Conservation (phyloP, 1,140 invertebrate genomes). For the Drosophila tropicalis region DNA sequence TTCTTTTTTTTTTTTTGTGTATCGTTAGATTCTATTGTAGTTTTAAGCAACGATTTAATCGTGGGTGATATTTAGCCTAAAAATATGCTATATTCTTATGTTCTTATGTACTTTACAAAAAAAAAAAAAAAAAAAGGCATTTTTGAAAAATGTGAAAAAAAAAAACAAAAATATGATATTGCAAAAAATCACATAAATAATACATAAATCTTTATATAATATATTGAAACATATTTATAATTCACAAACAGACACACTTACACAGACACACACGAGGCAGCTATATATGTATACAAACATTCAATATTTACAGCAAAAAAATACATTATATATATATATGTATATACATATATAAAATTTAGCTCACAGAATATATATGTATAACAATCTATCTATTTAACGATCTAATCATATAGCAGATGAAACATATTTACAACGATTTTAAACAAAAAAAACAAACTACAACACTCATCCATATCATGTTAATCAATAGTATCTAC, state of each 20-base stretch:
- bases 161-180: conserved; percentile 23
- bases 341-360: conserved; percentile 38
- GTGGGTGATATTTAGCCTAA: conserved; percentile 83
- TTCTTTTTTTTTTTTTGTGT: conserved; percentile 1
- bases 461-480: conserved; percentile 12
- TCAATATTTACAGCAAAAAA: conserved; percentile 65
- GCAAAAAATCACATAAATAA: not conserved
- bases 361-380: conserved; percentile 63
- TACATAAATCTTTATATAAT: conserved; percentile 48
- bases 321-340: not conserved
- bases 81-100: conserved; percentile 81
- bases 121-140: conserved; percentile 44
- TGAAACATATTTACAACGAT: conserved; percentile 76
- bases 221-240: conserved; percentile 44
- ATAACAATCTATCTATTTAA: conserved; percentile 32
- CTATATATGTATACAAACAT: conserved; percentile 35
- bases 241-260: conserved; percentile 17
- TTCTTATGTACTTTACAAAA: conserved; percentile 74
- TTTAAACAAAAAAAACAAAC: conserved; percentile 46
- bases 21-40: conserved; percentile 34
- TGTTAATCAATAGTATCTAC: conserved; percentile 53
- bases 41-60: conserved; percentile 82
- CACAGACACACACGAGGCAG: conserved; percentile 33
- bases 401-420: conserved; percentile 3
- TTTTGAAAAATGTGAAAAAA: conserved; percentile 77